These are phyloP conservation scores for Bibio marci DNA, from an alignment of 2,888 invertebrate genomes.

Conservation along the genomic window DNA sequence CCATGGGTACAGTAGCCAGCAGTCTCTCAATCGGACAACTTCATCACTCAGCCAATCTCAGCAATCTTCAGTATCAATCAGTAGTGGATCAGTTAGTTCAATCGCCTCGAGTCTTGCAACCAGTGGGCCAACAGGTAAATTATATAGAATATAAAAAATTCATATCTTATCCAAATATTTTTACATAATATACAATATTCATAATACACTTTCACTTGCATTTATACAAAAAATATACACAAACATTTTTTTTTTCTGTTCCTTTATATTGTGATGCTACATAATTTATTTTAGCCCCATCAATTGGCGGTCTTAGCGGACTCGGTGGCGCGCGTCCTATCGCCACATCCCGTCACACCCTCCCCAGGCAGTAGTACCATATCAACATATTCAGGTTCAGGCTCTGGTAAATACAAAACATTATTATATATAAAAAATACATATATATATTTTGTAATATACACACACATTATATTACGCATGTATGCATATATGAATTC, in stretches of 20 bases:
- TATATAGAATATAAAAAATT: background rate
- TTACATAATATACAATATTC: background rate
- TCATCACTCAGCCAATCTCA: constrained; percentile 58
- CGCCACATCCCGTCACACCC: constrained; percentile 51
- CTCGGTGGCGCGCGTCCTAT: constrained; percentile 41
- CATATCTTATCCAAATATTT: background rate
- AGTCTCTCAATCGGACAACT: constrained; percentile 43
- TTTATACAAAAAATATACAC: too few species aligned
- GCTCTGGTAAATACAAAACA: too few species aligned
- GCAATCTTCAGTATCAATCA: constrained; percentile 33
- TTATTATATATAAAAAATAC: too few species aligned
- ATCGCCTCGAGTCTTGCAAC: constrained; percentile 40
- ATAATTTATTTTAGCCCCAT: too few species aligned
- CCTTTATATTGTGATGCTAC: too few species aligned
- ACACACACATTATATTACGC: background rate
- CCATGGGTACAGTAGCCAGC: constrained; percentile 11
- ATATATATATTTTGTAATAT: constrained; percentile 9
- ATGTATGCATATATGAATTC: too few species aligned
- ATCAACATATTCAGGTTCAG: constrained; percentile 64
- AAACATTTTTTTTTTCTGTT: too few species aligned
- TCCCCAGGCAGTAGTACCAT: constrained; percentile 77
- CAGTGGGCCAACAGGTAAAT: constrained; percentile 31
- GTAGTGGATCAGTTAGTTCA: constrained; percentile 45
- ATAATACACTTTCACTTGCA: too few species aligned
- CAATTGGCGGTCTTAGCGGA: constrained; percentile 37